Percentiles rank a stretch among this genome's conserved stretches.
Evolutionary conservation across 1,140 invertebrate species (phyloP).

Genomic region (Adoxophyes honmai): DNA sequence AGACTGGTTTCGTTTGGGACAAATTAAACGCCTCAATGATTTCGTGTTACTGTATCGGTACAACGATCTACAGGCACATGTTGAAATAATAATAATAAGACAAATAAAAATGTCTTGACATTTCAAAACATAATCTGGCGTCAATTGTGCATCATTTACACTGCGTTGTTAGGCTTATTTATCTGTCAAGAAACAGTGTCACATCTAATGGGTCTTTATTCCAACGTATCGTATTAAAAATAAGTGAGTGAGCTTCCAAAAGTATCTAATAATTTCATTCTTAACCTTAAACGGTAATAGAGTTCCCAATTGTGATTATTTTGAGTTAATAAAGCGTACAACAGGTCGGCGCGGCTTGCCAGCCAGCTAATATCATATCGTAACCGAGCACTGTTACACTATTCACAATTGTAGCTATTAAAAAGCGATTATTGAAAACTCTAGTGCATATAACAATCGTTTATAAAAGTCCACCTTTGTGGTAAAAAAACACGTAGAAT

Average conservation of each 20-base stretch:
- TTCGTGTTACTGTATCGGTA: too few relatives aligned
- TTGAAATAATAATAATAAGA: too few relatives aligned
- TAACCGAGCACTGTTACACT: background rate
- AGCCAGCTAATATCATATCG: background rate
- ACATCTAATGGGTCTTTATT: too few relatives aligned
- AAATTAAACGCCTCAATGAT: too few relatives aligned
- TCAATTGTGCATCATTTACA: too few relatives aligned
- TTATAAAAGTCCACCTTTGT: background rate
- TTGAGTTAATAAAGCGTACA: slow-evolving; percentile 11
- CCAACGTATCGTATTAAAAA: background rate
- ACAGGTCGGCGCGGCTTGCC: background rate
- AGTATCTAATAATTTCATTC: slow-evolving; percentile 10
- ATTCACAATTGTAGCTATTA: slow-evolving; percentile 13
- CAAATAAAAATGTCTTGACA: too few relatives aligned
- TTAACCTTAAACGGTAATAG: slow-evolving; percentile 7
- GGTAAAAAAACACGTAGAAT: background rate
- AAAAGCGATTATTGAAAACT: slow-evolving; percentile 15
- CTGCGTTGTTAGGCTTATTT: too few relatives aligned
- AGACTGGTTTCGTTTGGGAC: too few relatives aligned
- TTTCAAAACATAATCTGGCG: too few relatives aligned
- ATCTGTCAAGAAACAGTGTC: too few relatives aligned
- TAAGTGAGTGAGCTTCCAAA: slow-evolving; percentile 6
- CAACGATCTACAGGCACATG: too few relatives aligned
- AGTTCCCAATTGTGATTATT: background rate
- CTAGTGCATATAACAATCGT: slow-evolving; percentile 9